Evolutionary conservation across 2,888 invertebrate genomes (phyloP).

Genomic region (Aromia moschata): DNA sequence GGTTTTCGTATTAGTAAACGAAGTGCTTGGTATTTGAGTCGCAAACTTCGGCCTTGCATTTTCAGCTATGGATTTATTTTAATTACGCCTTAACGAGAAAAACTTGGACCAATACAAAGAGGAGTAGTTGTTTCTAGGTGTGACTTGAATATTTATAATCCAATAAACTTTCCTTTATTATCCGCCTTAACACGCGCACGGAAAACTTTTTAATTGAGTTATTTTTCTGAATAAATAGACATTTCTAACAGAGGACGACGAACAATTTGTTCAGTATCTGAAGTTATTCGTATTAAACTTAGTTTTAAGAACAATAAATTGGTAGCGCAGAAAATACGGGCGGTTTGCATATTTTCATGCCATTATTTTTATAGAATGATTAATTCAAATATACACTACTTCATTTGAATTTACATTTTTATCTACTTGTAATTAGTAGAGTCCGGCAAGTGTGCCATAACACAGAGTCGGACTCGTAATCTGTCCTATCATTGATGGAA

Average conservation of each 20-base stretch:
- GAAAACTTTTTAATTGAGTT: constrained; percentile 39
- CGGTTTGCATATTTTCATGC: background rate
- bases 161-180: constrained; percentile 36
- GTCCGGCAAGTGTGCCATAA: too few species aligned
- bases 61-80: constrained; percentile 58
- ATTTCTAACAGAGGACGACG: constrained; percentile 6
- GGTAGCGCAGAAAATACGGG: background rate
- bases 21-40: constrained; percentile 40
- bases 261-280: constrained; percentile 6
- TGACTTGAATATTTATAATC: constrained; percentile 51
- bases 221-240: constrained; percentile 33
- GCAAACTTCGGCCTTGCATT: constrained; percentile 40
- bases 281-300: background rate
- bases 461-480: too few species aligned
- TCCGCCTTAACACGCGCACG: constrained; percentile 13
- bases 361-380: too few species aligned
- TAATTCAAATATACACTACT: too few species aligned
- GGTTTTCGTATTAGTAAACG: constrained; percentile 39
- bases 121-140: constrained; percentile 53
- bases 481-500: too few species aligned
- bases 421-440: too few species aligned
- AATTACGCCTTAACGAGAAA: constrained; percentile 60
- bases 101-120: constrained; percentile 56
- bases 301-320: background rate
- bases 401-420: too few species aligned